A percentile compares a stretch with the other conserved stretches of the same genome.
Evolutionary conservation across 2,113 vertebrate species (phyloP).

Genomic region (Pseudorectes ferrugineus): DNA sequence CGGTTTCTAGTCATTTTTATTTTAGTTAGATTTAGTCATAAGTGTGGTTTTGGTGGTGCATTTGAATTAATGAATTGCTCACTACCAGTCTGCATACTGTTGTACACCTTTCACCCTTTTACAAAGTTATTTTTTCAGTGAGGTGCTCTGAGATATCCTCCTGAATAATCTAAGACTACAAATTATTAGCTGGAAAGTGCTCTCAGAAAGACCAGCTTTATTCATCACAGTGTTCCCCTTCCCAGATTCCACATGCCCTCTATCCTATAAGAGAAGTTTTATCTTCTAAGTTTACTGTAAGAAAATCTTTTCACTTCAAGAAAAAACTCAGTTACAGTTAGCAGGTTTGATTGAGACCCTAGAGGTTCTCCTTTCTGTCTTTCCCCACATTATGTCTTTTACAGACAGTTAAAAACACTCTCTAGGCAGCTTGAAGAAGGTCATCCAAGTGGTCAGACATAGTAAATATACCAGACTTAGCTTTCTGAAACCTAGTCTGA

Average conservation of each 20-base stretch:
- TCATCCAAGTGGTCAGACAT: slow-evolving; percentile 16
- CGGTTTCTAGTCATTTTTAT: background rate
- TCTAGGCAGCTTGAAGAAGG: background rate
- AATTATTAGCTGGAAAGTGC: background rate
- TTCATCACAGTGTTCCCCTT: background rate
- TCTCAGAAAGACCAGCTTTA: background rate
- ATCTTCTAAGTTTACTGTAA: background rate
- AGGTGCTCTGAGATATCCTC: background rate
- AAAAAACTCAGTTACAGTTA: slow-evolving; percentile 15
- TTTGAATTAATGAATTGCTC: background rate
- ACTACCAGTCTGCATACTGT: background rate
- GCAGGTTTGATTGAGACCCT: background rate
- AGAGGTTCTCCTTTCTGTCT: background rate
- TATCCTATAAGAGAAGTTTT: background rate
- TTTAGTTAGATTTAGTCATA: background rate
- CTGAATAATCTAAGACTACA: background rate
- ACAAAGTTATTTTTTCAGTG: background rate
- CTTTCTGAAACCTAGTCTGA: background rate
- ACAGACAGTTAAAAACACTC: background rate
- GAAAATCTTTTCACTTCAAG: background rate
- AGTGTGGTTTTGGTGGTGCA: background rate
- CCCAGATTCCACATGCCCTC: background rate
- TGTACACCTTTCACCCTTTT: background rate
- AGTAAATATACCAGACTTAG: slow-evolving; percentile 17
- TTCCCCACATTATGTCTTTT: background rate